These are phyloP conservation scores for Parambassis ranga DNA, from an alignment of 2,797 vertebrate species.

Conservation along the genomic window DNA sequence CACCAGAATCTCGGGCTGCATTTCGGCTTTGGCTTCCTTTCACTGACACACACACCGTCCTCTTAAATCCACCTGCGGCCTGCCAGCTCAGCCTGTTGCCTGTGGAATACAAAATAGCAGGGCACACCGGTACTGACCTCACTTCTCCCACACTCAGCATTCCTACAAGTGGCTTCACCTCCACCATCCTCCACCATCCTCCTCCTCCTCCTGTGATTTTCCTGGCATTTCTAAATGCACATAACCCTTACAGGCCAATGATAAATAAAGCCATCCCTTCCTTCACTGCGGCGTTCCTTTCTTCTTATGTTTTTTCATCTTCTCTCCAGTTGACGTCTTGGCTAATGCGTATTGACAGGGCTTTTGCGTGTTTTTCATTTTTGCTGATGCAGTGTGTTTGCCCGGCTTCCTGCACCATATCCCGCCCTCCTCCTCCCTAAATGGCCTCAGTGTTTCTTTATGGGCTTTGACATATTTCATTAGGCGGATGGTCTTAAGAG, in stretches of 20 bases:
- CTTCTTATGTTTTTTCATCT: background rate
- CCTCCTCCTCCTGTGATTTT: conserved; percentile 18
- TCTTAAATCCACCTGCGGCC: conserved; percentile 55
- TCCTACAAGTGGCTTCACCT: conserved; percentile 49
- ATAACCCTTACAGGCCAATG: conserved; percentile 8
- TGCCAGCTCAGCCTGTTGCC: conserved; percentile 38
- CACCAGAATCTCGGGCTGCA: too few relatives aligned
- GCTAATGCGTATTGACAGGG: conserved; percentile 91
- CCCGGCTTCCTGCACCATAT: conserved; percentile 22
- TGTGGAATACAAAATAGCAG: conserved; percentile 48
- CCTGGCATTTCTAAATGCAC: conserved; percentile 33
- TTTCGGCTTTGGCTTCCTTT: background rate
- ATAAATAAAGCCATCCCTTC: conserved; percentile 68
- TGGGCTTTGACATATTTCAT: conserved; percentile 97
- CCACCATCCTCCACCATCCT: background rate
- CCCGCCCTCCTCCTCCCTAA: conserved; percentile 51
- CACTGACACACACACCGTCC: background rate
- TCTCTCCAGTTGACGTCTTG: conserved; percentile 74
- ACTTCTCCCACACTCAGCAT: conserved; percentile 50
- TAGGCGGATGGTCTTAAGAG: conserved; percentile 93
- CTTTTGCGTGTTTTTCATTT: conserved; percentile 80
- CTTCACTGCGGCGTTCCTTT: conserved; percentile 24
- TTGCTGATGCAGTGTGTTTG: conserved; percentile 62
- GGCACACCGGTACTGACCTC: conserved; percentile 31
- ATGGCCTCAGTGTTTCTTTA: conserved; percentile 89